A percentile compares a stretch with the other conserved stretches of the same genome.
Conservation (phyloP, 1,140 invertebrate species). For the Drosophila erecta region DNA sequence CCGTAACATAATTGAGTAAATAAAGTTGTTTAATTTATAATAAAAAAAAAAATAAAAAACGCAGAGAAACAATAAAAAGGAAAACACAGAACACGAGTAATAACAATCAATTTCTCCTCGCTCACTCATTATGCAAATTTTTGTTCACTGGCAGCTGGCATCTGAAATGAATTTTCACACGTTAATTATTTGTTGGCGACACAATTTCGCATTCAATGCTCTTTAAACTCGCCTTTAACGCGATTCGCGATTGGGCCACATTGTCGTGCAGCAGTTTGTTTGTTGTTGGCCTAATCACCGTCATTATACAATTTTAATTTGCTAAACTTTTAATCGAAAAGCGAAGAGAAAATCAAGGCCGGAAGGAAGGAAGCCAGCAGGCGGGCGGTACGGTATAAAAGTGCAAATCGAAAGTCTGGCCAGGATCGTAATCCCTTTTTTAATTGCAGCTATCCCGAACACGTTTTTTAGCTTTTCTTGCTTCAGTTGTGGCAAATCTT, state of each 20-base stretch:
- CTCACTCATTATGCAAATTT: constrained; percentile 68
- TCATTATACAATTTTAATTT: constrained; percentile 80
- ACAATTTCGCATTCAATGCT: constrained; percentile 35
- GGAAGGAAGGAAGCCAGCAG: constrained; percentile 12
- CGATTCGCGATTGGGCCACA: neutral
- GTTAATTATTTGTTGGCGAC: constrained; percentile 64
- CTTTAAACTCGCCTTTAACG: constrained; percentile 11
- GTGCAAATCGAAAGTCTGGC: constrained; percentile 65
- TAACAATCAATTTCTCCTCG: constrained; percentile 66
- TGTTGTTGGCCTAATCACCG: constrained; percentile 61
- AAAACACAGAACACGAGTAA: constrained; percentile 39
- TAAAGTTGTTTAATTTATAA: constrained; percentile 84
- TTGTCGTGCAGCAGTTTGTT: neutral
- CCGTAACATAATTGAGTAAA: constrained; percentile 74
- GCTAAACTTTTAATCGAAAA: constrained; percentile 76
- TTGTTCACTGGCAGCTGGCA: constrained; percentile 46
- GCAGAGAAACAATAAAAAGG: constrained; percentile 22
- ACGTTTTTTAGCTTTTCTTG: constrained; percentile 15
- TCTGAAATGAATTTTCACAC: constrained; percentile 65
- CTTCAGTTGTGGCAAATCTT: constrained; percentile 33
- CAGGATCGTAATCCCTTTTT: constrained; percentile 74
- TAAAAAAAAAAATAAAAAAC: constrained; percentile 44
- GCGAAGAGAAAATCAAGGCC: constrained; percentile 27
- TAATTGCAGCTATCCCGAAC: constrained; percentile 68
- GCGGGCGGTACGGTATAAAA: neutral